phyloP scores from a whole-genome alignment of 1,140 invertebrate genomes.

The Acromyrmex echinatior region DNA sequence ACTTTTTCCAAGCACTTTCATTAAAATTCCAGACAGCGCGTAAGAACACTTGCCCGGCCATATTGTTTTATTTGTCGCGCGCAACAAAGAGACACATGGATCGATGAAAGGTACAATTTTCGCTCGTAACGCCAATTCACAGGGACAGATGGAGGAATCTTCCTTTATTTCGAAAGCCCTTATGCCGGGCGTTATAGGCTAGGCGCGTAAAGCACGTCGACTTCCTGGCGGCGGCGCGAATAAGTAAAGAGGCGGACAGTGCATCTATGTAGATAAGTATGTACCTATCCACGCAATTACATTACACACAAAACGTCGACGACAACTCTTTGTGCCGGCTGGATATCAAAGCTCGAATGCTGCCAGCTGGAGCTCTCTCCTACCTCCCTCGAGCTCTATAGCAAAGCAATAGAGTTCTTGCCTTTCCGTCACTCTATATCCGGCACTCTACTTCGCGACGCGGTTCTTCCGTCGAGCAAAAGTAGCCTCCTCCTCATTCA shows the following conservation, averaged over 20 bases:
- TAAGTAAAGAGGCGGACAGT: conserved; percentile 49
- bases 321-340: conserved; percentile 71
- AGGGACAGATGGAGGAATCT: conserved; percentile 40
- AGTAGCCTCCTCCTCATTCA: conserved; percentile 64
- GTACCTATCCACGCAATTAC: conserved; percentile 70
- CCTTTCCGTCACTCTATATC: conserved; percentile 74
- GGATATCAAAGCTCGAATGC: conserved; percentile 73
- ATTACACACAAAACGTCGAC: conserved; percentile 67
- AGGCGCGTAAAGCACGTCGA: conserved; percentile 36
- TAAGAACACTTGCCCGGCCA: conserved; percentile 40
- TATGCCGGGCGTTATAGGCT: conserved; percentile 36
- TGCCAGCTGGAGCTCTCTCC: not conserved
- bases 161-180: conserved; percentile 50
- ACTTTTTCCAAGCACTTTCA: conserved; percentile 61
- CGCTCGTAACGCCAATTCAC: conserved; percentile 24
- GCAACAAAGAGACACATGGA: conserved; percentile 60
- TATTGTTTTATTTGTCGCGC: conserved; percentile 46
- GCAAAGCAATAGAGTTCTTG: conserved; percentile 70
- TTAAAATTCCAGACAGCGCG: conserved; percentile 57
- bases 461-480: conserved; percentile 68
- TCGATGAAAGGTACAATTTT: conserved; percentile 47
- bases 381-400: conserved; percentile 1
- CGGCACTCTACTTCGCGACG: conserved; percentile 66
- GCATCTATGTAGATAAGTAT: conserved; percentile 63
- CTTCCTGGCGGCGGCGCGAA: conserved; percentile 60